Evolutionary conservation across 2,113 vertebrate species (phyloP).

Genomic region (Arvicanthis niloticus): DNA sequence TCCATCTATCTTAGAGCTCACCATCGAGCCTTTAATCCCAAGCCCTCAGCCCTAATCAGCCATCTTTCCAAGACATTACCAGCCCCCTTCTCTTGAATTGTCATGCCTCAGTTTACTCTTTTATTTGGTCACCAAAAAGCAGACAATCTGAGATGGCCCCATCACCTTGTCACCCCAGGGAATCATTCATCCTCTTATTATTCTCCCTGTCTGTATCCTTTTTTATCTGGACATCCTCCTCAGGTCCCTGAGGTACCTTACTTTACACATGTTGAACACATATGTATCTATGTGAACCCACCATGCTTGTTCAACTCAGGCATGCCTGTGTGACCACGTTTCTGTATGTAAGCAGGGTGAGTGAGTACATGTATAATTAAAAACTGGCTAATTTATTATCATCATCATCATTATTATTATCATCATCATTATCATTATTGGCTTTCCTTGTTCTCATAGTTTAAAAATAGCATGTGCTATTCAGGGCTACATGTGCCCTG

Average conservation of each 20-base stretch:
- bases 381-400: not conserved
- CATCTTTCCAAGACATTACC: not conserved
- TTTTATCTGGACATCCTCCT: not conserved
- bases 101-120: constrained; percentile 27
- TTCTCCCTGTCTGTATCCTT: not conserved
- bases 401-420: not conserved
- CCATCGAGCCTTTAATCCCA: not conserved
- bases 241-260: not conserved
- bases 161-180: not conserved
- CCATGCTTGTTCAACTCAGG: not conserved
- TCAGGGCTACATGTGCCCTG: not conserved
- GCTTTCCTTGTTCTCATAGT: constrained; percentile 22
- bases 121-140: not conserved
- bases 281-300: not conserved
- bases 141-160: not conserved
- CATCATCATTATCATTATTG: not conserved
- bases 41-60: not conserved
- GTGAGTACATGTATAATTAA: not conserved
- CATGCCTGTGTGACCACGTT: not conserved
- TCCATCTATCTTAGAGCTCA: not conserved
- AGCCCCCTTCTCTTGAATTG: not conserved
- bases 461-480: constrained; percentile 33
- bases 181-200: not conserved
- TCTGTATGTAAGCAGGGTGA: not conserved
- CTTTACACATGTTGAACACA: not conserved